These are phyloP conservation scores for Calliscelio sp. DNA, from an alignment of 2,888 invertebrate species.

Conservation along the genomic window DNA sequence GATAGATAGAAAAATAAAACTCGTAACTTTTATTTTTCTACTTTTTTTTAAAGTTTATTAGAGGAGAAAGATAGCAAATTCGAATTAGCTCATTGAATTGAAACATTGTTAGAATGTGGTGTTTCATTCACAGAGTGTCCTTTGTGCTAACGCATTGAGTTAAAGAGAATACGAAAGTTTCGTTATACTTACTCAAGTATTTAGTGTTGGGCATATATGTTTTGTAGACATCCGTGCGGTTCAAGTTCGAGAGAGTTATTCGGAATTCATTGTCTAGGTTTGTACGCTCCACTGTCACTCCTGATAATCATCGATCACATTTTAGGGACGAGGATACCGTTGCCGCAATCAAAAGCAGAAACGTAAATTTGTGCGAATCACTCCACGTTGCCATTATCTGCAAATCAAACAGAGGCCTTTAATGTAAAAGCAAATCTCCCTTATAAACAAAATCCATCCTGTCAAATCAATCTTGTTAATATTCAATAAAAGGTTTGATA, in stretches of 20 bases:
- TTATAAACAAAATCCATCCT: no score
- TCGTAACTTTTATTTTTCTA: no score
- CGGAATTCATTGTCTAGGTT: constrained; percentile 80
- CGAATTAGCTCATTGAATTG: no score
- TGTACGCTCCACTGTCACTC: constrained; percentile 76
- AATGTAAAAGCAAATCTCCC: no score
- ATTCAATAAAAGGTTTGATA: no score
- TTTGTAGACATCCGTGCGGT: constrained; percentile 81
- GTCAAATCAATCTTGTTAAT: no score
- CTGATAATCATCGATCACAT: constrained; percentile 80
- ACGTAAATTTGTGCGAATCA: constrained; percentile 71
- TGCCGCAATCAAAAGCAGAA: constrained; percentile 75
- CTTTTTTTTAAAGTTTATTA: no score
- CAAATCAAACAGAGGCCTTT: constrained; percentile 41
- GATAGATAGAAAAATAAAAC: no score
- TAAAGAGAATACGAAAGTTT: background rate
- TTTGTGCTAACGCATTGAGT: no score
- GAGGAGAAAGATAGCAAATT: no score
- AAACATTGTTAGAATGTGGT: no score
- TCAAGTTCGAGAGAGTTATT: constrained; percentile 76
- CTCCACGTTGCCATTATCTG: constrained; percentile 71
- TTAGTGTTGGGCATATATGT: constrained; percentile 83
- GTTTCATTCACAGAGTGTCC: no score
- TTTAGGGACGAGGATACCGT: constrained; percentile 75
- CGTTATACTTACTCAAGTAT: constrained; percentile 83